Conservation (phyloP, 2,113 vertebrate species). For the Pterophyllum scalare region DNA sequence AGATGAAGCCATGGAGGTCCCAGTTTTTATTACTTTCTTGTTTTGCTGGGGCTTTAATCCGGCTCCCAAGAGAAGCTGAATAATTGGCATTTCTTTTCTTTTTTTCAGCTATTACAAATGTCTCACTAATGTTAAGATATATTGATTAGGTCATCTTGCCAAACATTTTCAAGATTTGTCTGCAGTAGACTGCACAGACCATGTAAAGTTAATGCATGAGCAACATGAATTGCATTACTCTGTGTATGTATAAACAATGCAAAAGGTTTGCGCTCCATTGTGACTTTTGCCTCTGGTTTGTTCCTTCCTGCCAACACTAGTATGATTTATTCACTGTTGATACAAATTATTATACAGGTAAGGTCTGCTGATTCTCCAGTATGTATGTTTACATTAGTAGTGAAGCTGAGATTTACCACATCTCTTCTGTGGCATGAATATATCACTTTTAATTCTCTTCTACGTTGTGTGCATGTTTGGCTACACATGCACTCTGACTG, state of each 20-base stretch:
- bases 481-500: neutral
- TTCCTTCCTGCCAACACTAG: conserved; percentile 31
- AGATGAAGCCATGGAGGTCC: conserved; percentile 28
- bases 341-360: conserved; percentile 47
- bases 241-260: conserved; percentile 39
- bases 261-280: conserved; percentile 24
- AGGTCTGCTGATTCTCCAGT: conserved; percentile 38
- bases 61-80: conserved; percentile 6
- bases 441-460: conserved; percentile 60
- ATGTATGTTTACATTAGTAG: conserved; percentile 50
- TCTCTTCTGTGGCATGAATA: conserved; percentile 33
- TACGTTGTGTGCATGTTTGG: conserved; percentile 13
- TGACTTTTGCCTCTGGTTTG: conserved; percentile 30
- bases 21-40: conserved; percentile 11
- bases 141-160: neutral
- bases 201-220: neutral
- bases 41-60: conserved; percentile 15
- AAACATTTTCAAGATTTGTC: neutral
- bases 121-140: conserved; percentile 1
- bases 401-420: conserved; percentile 46
- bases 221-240: conserved; percentile 4
- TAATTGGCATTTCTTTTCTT: conserved; percentile 10
- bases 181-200: neutral
- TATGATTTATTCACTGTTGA: conserved; percentile 59
- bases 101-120: conserved; percentile 12